Evolutionary conservation across 2,888 invertebrate genomes (phyloP).

Genomic region (Sipha maydis): DNA sequence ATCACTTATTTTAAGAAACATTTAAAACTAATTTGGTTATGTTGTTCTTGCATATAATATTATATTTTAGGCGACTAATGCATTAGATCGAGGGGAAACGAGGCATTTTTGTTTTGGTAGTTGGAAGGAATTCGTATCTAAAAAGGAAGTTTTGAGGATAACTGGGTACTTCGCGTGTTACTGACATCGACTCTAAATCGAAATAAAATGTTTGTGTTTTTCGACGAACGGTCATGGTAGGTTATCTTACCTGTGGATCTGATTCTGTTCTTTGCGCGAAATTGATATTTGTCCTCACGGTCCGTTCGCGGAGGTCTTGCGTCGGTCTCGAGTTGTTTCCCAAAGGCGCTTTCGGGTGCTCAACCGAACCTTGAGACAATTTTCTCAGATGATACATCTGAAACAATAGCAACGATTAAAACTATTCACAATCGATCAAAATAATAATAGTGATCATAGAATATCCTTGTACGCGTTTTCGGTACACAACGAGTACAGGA

Average conservation of each 20-base stretch:
- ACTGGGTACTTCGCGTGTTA: no score
- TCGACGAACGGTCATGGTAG: constrained; percentile 38
- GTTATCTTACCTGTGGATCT: constrained; percentile 63
- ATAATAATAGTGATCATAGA: not conserved
- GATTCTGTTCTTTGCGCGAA: constrained; percentile 70
- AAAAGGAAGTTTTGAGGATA: no score
- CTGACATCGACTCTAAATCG: no score
- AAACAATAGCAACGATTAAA: constrained; percentile 65
- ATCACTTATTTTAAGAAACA: no score
- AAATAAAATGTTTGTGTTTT: no score
- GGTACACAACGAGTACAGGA: not conserved
- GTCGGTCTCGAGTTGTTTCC: constrained; percentile 95
- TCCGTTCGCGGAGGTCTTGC: constrained; percentile 90
- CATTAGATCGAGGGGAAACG: no score
- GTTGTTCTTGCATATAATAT: no score
- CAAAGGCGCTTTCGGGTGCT: constrained; percentile 88
- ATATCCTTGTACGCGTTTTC: not conserved
- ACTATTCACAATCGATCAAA: not conserved
- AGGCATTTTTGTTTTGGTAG: no score
- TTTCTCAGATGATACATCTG: constrained; percentile 88
- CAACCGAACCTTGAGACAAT: constrained; percentile 88
- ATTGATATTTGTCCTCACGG: constrained; percentile 96
- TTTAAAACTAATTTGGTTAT: no score
- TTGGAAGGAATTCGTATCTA: no score
- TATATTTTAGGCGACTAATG: no score